phyloP scores from a whole-genome alignment of 2,888 invertebrate genomes.

The Griposia aprilina region DNA sequence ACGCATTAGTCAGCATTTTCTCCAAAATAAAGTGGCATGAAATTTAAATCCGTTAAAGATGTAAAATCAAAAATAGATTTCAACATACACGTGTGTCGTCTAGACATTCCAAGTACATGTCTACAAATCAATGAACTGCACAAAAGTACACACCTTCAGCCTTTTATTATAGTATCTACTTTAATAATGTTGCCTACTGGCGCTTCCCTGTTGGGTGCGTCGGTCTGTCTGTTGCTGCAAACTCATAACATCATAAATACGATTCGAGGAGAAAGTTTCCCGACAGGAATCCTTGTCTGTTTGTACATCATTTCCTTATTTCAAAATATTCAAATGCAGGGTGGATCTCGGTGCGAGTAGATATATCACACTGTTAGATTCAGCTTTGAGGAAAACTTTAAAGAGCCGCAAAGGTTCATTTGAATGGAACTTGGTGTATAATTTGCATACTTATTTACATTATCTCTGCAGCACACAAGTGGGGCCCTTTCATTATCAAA shows the following conservation, averaged over 20 bases:
- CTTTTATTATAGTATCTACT: conserved; percentile 43
- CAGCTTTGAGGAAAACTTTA: conserved; percentile 86
- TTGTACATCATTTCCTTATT: conserved; percentile 83
- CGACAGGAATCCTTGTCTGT: conserved; percentile 79
- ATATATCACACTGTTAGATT: conserved; percentile 78
- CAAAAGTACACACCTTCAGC: conserved; percentile 32
- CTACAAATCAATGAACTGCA: conserved; percentile 46
- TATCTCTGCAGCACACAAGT: conserved; percentile 90
- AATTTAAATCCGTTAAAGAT: conserved; percentile 15
- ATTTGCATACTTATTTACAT: conserved; percentile 91
- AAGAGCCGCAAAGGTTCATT: conserved; percentile 89
- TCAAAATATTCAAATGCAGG: conserved; percentile 80
- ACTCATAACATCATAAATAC: conserved; percentile 78
- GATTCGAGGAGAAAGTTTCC: conserved; percentile 78
- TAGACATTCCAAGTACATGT: conserved; percentile 31
- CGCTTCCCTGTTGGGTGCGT: conserved; percentile 58
- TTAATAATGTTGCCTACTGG: conserved; percentile 59
- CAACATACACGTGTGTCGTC: conserved; percentile 16
- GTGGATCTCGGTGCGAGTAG: conserved; percentile 71
- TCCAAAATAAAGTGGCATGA: not conserved
- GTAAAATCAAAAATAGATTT: conserved; percentile 9
- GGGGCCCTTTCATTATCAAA: conserved; percentile 90
- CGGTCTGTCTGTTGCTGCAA: conserved; percentile 69
- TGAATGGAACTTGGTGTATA: conserved; percentile 88
- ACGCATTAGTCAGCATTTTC: not conserved